Evolutionary conservation across 2,113 vertebrate species (phyloP), one percentile per base, ranked within the genome.

Genomic region (Gnathonemus longibarbis): DNA sequence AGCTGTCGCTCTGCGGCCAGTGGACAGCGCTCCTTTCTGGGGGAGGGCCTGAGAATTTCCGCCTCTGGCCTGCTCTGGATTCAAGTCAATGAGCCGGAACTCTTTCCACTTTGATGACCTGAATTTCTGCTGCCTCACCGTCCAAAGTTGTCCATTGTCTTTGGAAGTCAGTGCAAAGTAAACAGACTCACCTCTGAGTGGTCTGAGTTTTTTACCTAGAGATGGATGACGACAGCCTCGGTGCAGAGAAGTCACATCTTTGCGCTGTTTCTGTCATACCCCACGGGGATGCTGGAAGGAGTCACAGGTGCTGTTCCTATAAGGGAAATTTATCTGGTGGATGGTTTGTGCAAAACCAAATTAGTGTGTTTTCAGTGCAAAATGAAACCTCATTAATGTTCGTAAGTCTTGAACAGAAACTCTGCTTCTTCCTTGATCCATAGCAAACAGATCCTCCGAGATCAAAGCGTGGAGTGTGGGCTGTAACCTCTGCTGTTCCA

Each of bases 91-190:
- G 84, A 86, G 21, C 45, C 4, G 17, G 45, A 86, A 86, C 48
- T n/a, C 42, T 86, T 50, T 86, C 48, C 45, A 19, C 84, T n/a
- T 86, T 86, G 45, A 86, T 86, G 46, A 86, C 84, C 46, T 50
- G 45, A n/a, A 24, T 86, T 80, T 80, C 15, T 80, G 74, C 74
- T 80, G 74, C 13, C 27, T 42, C 74, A 42, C 74, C 3, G 62
- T 80, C 35, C 74, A 1, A 80, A 42, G 74, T 42, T 80, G 35
- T 17, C 74, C 4, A 6, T 80, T 80, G 35, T 80, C 35, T 80
- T 39, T 80, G 74, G 74, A 80, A 42, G 74, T 39, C 35, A 80
- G 3, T 2, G 17, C 15, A 42, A 80, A 80, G 74, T 80, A 80
- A 80, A 42, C 31, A 42, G 35, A 80, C 35, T 42, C 74, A 8